A percentile compares a stretch with the other conserved stretches of the same genome.
Evolutionary conservation across 2,797 vertebrate species (phyloP).

Genomic region (Sarcoramphus papa): DNA sequence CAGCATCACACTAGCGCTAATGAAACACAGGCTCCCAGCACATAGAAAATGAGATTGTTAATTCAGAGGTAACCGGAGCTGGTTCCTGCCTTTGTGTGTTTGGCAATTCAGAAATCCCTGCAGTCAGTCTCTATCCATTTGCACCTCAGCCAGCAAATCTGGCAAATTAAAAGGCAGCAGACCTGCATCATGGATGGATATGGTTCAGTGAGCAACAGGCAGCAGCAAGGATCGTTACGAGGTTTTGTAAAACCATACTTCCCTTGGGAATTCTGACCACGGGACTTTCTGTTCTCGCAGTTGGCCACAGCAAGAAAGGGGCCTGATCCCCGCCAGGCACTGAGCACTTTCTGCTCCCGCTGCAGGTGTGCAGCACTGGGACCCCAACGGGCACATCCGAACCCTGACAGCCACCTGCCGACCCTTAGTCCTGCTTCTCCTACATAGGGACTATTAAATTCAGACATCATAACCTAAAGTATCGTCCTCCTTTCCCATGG

Average conservation of each 20-base stretch:
- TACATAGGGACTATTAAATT: neutral
- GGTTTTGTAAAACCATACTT: neutral
- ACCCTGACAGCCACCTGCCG: neutral
- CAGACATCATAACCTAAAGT: neutral
- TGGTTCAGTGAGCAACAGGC: neutral
- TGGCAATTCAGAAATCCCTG: neutral
- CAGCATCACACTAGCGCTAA: neutral
- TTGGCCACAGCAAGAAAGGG: neutral
- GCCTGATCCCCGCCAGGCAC: neutral
- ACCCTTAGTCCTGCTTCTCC: neutral
- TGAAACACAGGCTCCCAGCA: neutral
- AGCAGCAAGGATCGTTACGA: neutral
- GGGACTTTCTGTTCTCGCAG: neutral
- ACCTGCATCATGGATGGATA: fast-evolving
- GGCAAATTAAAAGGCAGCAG: neutral
- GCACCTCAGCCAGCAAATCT: neutral
- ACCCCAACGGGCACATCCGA: neutral
- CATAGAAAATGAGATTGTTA: neutral
- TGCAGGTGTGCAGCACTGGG: neutral
- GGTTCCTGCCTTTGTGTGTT: neutral
- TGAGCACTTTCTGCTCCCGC: neutral
- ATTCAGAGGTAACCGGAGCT: neutral
- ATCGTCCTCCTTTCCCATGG: neutral
- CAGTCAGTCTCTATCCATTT: neutral
- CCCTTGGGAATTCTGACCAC: neutral